Base-by-base conservation (phyloP, 2,888 invertebrate species). In the Brenthis hecate region DNA sequence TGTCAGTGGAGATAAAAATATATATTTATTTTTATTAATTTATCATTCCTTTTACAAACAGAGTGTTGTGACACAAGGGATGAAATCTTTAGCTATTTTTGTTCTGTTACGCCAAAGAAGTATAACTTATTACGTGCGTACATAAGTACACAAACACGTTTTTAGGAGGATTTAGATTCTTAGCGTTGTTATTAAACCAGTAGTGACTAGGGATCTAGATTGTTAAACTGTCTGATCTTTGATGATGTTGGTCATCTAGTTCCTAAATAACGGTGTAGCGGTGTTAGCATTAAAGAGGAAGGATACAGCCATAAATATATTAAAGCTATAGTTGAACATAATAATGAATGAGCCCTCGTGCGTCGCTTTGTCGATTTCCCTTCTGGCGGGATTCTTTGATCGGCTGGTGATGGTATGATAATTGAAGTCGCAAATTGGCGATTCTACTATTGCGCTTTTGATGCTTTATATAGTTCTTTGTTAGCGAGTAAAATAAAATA, bases 301-400 rank as follows among this genome's bases (percentile, higher is more conserved):
- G 60, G 60, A 28, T 43, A 43, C 36, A 43, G 1, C 36, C 36
- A 43, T 43, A 43, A 43, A 8, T 11, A 43, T 43, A 43, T 43
- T 43, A 43, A 48, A 23, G 57, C 19, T 19, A 53, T 3, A 23
- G 47, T 32, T 28, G 5, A 28, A 50, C n/a, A 50, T 60, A 6
- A 50, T n/a, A 60, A 60, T 60, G 50, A 50, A 50, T 32, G 5
- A 23, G 5, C 60, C 47, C 50, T 48, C 50, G 14, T 60, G 60
- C 28, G 50, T 60, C 60, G 50, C 28, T 6, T 23, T 43, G 2
- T 11, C 60, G n/a, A 60, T 60, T 60, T 60, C 60, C 60, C 60
- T 60, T 60, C 60, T 23, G 60, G 47, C 60, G 60, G 60, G 47
- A 28, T 60, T 28, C 50, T 60, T 60, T 60, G 60, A 60, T 60